phyloP scores from a whole-genome alignment of 2,113 vertebrate genomes.

The Solea senegalensis region DNA sequence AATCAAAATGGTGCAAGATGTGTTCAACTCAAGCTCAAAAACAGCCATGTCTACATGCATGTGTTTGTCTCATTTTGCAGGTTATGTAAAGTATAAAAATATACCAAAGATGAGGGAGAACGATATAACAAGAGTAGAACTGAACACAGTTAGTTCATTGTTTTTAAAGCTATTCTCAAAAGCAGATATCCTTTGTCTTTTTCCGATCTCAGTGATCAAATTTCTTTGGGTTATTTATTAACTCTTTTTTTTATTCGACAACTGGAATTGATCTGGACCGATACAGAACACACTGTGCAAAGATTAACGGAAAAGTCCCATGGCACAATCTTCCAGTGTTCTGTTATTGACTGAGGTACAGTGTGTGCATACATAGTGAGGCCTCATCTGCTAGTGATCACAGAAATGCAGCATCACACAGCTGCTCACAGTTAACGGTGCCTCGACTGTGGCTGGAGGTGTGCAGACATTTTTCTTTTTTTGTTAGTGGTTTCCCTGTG shows the following conservation, averaged over 20 bases:
- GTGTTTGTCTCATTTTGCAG: too few species aligned
- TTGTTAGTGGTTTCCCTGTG: slow-evolving; percentile 13
- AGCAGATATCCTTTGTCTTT: too few species aligned
- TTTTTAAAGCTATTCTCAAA: background rate
- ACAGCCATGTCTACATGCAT: too few species aligned
- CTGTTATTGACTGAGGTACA: background rate
- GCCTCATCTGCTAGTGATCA: slow-evolving; percentile 60
- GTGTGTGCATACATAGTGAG: slow-evolving; percentile 4
- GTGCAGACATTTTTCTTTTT: slow-evolving; percentile 8
- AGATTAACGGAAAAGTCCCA: background rate
- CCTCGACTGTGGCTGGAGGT: slow-evolving; percentile 37
- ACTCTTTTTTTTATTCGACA: background rate
- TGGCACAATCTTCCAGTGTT: background rate
- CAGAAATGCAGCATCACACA: slow-evolving; percentile 51
- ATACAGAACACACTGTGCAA: background rate
- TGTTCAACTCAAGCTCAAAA: too few species aligned
- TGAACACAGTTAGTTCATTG: too few species aligned
- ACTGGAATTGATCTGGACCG: background rate
- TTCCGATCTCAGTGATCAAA: background rate
- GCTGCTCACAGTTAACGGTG: slow-evolving; percentile 43
- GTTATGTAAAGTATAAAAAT: too few species aligned
- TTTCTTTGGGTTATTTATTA: background rate
- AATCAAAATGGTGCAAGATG: too few species aligned
- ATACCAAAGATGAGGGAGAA: too few species aligned
- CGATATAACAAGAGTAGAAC: too few species aligned